phyloP scores from a whole-genome alignment of 2,888 invertebrate species.

The Plutella xylostella region DNA sequence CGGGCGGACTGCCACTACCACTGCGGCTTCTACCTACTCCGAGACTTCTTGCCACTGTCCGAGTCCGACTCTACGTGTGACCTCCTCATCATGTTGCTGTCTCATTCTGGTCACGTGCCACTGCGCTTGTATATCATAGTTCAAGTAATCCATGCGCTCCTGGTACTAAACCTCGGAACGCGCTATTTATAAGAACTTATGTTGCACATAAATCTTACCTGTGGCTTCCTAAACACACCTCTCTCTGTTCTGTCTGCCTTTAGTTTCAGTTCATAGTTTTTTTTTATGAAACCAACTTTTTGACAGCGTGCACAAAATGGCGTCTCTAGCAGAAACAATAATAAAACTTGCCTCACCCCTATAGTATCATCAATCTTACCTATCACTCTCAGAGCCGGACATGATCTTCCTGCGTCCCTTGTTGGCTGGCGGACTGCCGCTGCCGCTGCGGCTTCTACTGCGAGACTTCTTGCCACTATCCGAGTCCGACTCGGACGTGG shows the following conservation, averaged over 20 bases:
- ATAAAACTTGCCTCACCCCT: too few relatives aligned
- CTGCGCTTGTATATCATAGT: too few relatives aligned
- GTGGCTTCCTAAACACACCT: too few relatives aligned
- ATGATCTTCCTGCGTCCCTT: constrained; percentile 70
- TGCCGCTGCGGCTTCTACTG: constrained; percentile 47
- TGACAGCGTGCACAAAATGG: too few relatives aligned
- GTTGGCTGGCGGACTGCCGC: constrained; percentile 51
- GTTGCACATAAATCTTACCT: too few relatives aligned
- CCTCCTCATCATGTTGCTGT: constrained; percentile 93
- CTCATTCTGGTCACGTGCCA: constrained; percentile 94
- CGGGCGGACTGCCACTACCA: constrained; percentile 51
- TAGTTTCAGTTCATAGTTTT: too few relatives aligned
- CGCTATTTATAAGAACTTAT: too few relatives aligned
- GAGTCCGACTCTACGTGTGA: constrained; percentile 87
- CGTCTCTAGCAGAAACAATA: too few relatives aligned
- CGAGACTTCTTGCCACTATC: constrained; percentile 50
- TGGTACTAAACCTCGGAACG: too few relatives aligned
- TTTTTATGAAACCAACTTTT: too few relatives aligned
- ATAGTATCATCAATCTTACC: constrained; percentile 33
- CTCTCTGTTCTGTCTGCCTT: too few relatives aligned
- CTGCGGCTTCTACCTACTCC: constrained; percentile 46
- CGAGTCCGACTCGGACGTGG: constrained; percentile 87
- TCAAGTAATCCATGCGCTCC: too few relatives aligned
- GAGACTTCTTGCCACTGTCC: constrained; percentile 50
- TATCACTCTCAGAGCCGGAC: constrained; percentile 72